A percentile compares a stretch with the other conserved stretches of the same genome.
These are phyloP conservation scores for Crax fasciolata DNA, from an alignment of 2,797 vertebrate genomes.

Conservation along the genomic window DNA sequence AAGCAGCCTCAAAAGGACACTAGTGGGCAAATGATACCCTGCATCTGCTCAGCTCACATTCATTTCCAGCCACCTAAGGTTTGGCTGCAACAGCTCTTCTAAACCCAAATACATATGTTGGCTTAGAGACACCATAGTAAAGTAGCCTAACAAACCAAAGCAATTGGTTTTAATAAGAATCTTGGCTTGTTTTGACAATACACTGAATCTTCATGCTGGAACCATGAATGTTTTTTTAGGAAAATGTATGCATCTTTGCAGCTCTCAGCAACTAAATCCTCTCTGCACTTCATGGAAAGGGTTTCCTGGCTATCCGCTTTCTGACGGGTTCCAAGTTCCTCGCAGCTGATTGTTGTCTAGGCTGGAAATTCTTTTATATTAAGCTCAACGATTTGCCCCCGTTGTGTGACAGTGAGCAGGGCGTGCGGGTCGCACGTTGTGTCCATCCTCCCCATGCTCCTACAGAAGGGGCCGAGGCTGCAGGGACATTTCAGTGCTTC, in stretches of 20 bases:
- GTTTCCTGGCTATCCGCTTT: conserved; percentile 59
- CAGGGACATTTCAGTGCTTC: not conserved
- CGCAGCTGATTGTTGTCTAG: conserved; percentile 50
- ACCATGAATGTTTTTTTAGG: conserved; percentile 11
- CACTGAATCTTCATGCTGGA: conserved; percentile 66
- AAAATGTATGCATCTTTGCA: conserved; percentile 65
- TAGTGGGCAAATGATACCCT: not conserved
- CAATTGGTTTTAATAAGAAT: conserved; percentile 74
- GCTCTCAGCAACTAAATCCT: conserved; percentile 67
- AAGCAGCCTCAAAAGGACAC: conserved; percentile 13
- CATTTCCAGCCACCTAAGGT: conserved; percentile 40
- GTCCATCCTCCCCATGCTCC: accelerated
- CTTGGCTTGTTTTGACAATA: conserved; percentile 73
- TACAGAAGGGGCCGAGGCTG: not conserved
- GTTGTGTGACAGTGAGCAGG: accelerated
- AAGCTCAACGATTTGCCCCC: not conserved
- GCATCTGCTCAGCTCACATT: conserved; percentile 33
- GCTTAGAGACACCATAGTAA: conserved; percentile 44
- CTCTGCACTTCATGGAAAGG: conserved; percentile 44
- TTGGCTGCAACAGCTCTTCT: conserved; percentile 37
- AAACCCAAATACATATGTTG: conserved; percentile 55
- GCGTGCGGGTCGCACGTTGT: accelerated
- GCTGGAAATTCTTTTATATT: conserved; percentile 10
- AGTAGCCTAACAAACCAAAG: conserved; percentile 65
- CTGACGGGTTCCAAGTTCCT: conserved; percentile 43